Base-by-base conservation (phyloP, 2,888 invertebrate species). In the Torymus texanus region DNA sequence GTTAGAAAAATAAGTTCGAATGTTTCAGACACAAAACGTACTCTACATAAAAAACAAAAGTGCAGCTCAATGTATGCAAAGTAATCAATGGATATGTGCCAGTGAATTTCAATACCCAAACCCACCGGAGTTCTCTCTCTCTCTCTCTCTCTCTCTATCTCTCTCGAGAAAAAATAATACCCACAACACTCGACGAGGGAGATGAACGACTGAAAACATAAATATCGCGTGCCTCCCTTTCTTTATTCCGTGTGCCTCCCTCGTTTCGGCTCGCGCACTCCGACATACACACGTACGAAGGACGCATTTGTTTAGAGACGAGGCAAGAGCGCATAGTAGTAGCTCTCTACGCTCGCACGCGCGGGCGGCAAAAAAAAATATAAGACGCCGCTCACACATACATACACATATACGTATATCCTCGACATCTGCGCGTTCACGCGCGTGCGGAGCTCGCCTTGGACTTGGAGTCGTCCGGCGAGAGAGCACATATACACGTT, bases 261-360 rank as follows among this genome's bases (percentile, higher is more conserved):
- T 8, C 41, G 41, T 41, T 41, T 41, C 8, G 8, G 8, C 41
- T 41, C 41, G 41, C 41, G 10, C 41, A 8, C 29, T 29, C 41
- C 41, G 41, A 8, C 5, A 41, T 41, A 41, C 41, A 8, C 41
- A 41, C 41, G 41, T 41, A 41, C 51, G 61, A 61, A 71, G 56
- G 66, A 50, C 11, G 24, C 66, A 67, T 75, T 75, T 75, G 75
- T 75, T 75, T 66, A 59, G 66, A 56, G 50, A 29, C 66, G 56
- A 56, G 29, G 24, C 29, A 16, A 14, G 14, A 53, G 63, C 14
- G 41, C 41, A 8, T 8, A 41, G 41, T 41, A 41, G 41, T 41
- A 41, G 41, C 8, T 41, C 3, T 3, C 29, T 29, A 3, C 5
- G 0, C 5, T 5, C 41, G 10, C 41, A 5, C 41, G 41, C 41